Conservation (phyloP, 2,113 vertebrate genomes). For the Syngnathus scovelli region DNA sequence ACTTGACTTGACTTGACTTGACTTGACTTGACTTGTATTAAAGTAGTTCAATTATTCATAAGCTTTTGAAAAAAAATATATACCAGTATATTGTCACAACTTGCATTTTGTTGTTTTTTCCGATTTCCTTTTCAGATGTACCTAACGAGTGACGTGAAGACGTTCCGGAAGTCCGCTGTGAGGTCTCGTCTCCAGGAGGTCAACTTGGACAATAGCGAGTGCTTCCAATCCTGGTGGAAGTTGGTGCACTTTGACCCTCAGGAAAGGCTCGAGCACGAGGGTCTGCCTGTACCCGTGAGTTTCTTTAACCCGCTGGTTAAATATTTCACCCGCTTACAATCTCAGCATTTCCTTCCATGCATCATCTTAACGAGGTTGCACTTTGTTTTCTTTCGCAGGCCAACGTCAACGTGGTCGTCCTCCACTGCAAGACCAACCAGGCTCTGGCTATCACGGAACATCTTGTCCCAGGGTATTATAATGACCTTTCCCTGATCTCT, state of each 20-base stretch:
- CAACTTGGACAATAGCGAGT: conserved; percentile 66
- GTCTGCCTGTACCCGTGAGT: conserved; percentile 79
- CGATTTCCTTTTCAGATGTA: conserved; percentile 72
- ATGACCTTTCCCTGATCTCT: background rate
- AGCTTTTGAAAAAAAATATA: background rate
- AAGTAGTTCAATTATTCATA: background rate
- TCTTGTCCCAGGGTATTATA: conserved; percentile 69
- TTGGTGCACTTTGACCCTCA: conserved; percentile 77
- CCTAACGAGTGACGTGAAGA: conserved; percentile 79
- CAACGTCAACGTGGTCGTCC: conserved; percentile 1
- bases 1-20: too few relatives aligned
- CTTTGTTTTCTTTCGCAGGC: background rate
- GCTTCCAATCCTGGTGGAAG: conserved; percentile 80
- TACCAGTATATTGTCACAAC: too few relatives aligned
- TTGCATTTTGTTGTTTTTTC: background rate
- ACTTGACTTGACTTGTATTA: too few relatives aligned
- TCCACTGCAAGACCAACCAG: conserved; percentile 14
- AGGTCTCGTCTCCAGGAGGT: conserved; percentile 82
- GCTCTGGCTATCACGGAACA: conserved; percentile 8
- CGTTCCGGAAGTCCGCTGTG: conserved; percentile 72
- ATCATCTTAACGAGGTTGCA: background rate
- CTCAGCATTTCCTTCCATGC: background rate
- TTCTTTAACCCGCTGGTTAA: background rate
- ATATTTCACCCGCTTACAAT: background rate
- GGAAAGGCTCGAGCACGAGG: conserved; percentile 82